phyloP scores from a whole-genome alignment of 2,113 vertebrate genomes.

The Silurus glanis region DNA sequence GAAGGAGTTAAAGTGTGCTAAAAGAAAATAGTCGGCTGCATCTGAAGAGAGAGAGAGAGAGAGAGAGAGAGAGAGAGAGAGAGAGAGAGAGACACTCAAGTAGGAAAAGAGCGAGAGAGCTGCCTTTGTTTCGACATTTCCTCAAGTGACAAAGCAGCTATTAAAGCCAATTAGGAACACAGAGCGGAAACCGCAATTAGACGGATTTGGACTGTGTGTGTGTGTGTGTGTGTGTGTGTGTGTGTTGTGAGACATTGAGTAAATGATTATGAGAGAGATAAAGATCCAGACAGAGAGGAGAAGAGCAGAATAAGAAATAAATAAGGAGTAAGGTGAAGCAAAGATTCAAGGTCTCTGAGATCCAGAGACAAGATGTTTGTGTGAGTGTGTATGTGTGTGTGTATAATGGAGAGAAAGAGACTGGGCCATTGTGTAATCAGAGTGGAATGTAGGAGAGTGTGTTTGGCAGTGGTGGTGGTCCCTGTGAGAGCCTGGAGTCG shows the following conservation, averaged over 20 bases:
- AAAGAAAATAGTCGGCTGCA: neutral
- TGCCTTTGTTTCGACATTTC: slow-evolving; percentile 15
- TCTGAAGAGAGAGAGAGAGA: neutral
- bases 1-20: slow-evolving; percentile 2
- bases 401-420: slow-evolving; percentile 14
- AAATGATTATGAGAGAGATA: neutral
- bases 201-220: slow-evolving; percentile 11
- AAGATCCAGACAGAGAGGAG: neutral
- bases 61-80: too few species aligned
- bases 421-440: slow-evolving; percentile 53
- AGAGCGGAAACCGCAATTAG: slow-evolving; percentile 20
- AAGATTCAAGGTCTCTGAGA: neutral
- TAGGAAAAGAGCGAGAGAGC: slow-evolving; percentile 6
- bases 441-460: slow-evolving; percentile 50
- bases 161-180: slow-evolving; percentile 31
- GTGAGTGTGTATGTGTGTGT: slow-evolving; percentile 13
- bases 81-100: neutral
- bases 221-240: slow-evolving; percentile 10
- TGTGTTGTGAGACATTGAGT: neutral
- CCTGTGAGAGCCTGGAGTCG: slow-evolving; percentile 30
- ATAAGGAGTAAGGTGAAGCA: neutral
- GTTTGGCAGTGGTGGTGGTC: slow-evolving; percentile 43
- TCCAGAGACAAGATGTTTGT: neutral
- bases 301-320: slow-evolving; percentile 17
- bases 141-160: slow-evolving; percentile 35